Base-by-base conservation (phyloP, 2,797 vertebrate genomes). In the Aphelocoma californica region DNA sequence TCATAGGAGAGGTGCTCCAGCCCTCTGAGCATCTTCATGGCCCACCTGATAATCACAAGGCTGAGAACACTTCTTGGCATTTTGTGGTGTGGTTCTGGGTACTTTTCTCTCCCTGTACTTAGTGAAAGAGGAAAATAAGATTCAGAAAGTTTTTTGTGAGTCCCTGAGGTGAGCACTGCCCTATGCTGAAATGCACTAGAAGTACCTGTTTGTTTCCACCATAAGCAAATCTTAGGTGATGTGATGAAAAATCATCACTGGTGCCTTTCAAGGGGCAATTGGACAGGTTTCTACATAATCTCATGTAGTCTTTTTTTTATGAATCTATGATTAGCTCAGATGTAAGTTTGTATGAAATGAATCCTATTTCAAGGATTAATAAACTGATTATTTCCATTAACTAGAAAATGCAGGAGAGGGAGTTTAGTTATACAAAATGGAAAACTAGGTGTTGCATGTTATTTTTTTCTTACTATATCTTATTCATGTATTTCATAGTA, bases 161-260 rank as follows among this genome's bases (percentile, higher is more conserved):
- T 40, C 50, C 32, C 18, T 0, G 0, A 32, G 8, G 11, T 72
- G 42, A 44, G 21, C 23, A 57, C 34, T 84, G 45, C 20, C 58
- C 12, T 57, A 2, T 65, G 44, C 25, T 48, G 18, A 80, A 92
- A 48, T 62, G 18, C 21, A 17, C 34, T 53, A 10, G 15, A 81
- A 67, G 12, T 2, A 3, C 8, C 14, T 62, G 4, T 32, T 75
- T 66, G 10, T 45, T 67, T 64, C 23, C 54, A 48, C 44, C 3
- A 1, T 21, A 48, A 77, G 17, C 9, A 67, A 54, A 50, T 24
- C 1, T 0, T n/a, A 64, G 47, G 5, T 44, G 26, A 54, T 11
- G 3, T 20, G 40, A 28, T 69, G 40, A 25, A 56, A 69, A 89
- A 15, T 4, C 21, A n/a, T 53, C 31, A 47, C 19, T 47, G 15